A percentile compares a stretch with the other conserved stretches of the same genome.
These are phyloP conservation scores for Stichodactyla helianthus DNA, from an alignment of 64 coral and sea anemone genomes.

Conservation along the genomic window DNA sequence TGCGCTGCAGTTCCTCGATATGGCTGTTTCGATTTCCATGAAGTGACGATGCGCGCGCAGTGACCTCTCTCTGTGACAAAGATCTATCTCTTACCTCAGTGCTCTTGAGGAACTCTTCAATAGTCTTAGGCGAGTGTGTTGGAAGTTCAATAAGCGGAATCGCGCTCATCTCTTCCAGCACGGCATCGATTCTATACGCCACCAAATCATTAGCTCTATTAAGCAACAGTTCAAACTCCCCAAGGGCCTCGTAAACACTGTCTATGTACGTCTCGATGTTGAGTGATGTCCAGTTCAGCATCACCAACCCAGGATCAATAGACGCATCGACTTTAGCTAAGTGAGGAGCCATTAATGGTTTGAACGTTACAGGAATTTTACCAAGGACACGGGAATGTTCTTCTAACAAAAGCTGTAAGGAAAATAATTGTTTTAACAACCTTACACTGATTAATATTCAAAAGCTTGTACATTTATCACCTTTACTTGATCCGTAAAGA, in stretches of 20 bases:
- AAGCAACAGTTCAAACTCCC: conserved; percentile 86
- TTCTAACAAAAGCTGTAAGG: conserved; percentile 61
- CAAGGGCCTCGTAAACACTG: conserved; percentile 79
- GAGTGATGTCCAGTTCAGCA: conserved; percentile 99
- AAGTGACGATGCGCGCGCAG: no score
- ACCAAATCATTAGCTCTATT: conserved; percentile 89
- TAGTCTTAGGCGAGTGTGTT: conserved; percentile 71
- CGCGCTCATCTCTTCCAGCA: conserved; percentile 87
- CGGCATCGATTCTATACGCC: conserved; percentile 90
- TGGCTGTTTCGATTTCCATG: no score
- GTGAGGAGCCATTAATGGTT: conserved; percentile 91
- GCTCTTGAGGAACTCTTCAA: conserved; percentile 89
- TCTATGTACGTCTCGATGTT: conserved; percentile 80
- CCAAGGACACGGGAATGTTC: conserved; percentile 66
- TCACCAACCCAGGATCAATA: conserved; percentile 86
- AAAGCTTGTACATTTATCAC: no score
- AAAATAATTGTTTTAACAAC: not conserved
- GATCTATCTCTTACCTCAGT: conserved; percentile 55
- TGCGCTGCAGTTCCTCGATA: no score
- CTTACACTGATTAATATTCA: no score
- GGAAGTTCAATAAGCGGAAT: conserved; percentile 80
- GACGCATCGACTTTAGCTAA: conserved; percentile 89
- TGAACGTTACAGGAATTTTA: conserved; percentile 78
- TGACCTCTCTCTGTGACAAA: not conserved
- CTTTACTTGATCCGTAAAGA: no score